phyloP scores from a whole-genome alignment of 2,113 vertebrate species.

The Myrmecophaga tridactyla region DNA sequence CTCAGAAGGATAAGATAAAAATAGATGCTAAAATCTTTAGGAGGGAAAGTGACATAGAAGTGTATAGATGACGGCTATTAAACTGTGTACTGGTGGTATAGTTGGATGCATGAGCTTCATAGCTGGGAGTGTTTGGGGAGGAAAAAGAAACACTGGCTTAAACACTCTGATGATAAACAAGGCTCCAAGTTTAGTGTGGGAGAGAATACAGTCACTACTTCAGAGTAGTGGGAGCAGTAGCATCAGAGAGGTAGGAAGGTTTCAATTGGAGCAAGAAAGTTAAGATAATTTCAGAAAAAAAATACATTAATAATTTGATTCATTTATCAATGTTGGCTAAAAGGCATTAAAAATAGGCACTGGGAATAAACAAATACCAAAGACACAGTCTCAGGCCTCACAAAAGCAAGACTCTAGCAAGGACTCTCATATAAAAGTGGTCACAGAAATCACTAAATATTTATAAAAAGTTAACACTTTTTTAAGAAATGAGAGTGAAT shows the following conservation, averaged over 20 bases:
- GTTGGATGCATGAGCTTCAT: not conserved
- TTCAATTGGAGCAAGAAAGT: not conserved
- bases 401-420: not conserved
- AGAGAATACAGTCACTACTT: not conserved
- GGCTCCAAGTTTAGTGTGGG: not conserved
- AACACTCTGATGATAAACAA: not conserved
- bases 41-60: not conserved
- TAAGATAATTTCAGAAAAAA: not conserved
- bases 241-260: not conserved
- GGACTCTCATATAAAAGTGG: not conserved
- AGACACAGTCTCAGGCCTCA: not conserved
- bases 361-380: slow-evolving; percentile 47
- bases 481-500: not conserved
- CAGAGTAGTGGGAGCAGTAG: not conserved
- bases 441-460: slow-evolving; percentile 34
- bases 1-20: not conserved
- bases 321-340: slow-evolving; percentile 38
- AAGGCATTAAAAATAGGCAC: slow-evolving; percentile 19
- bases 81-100: not conserved
- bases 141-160: not conserved
- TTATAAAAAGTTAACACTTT: slow-evolving; percentile 15
- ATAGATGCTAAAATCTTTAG: not conserved
- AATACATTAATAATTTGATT: slow-evolving; percentile 26
- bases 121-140: not conserved
- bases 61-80: not conserved